Evolutionary conservation across 2,888 invertebrate genomes (phyloP).

Genomic region (Chymomyza amoena): DNA sequence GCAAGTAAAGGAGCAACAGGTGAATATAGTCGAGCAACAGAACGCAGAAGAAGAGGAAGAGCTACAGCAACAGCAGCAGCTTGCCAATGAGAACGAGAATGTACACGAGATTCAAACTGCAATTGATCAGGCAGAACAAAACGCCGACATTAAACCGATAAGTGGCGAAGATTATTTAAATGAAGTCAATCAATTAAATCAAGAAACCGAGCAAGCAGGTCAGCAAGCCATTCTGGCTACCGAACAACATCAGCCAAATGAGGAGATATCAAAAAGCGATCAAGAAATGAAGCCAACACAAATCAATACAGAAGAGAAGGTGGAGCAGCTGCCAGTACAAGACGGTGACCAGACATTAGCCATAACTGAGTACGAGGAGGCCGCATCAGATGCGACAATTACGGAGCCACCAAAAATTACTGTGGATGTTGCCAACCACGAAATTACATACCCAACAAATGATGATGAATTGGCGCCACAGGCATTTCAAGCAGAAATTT

Average conservation of each 20-base stretch:
- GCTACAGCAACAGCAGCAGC: slow-evolving; percentile 17
- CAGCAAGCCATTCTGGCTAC: neutral
- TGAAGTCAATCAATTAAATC: slow-evolving; percentile 68
- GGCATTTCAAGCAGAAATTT: slow-evolving; percentile 14
- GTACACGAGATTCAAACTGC: slow-evolving; percentile 21
- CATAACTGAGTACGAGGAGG: slow-evolving; percentile 6
- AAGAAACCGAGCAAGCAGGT: slow-evolving; percentile 41
- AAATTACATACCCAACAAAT: slow-evolving; percentile 70
- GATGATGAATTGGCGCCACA: slow-evolving; percentile 70
- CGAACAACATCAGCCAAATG: neutral
- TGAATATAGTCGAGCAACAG: slow-evolving; percentile 35
- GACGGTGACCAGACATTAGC: neutral
- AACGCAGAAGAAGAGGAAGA: slow-evolving; percentile 18
- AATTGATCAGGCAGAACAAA: slow-evolving; percentile 55
- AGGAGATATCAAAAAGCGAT: neutral
- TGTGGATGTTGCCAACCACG: slow-evolving; percentile 8
- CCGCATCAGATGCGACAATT: slow-evolving; percentile 43
- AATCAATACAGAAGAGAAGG: slow-evolving; percentile 27
- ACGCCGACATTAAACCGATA: slow-evolving; percentile 67
- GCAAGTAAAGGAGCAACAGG: slow-evolving; percentile 15
- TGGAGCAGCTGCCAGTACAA: neutral
- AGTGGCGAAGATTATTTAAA: slow-evolving; percentile 68
- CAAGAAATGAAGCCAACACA: slow-evolving; percentile 1
- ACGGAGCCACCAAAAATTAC: slow-evolving; percentile 57
- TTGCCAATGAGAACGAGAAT: neutral